Base-by-base conservation (phyloP, 2,113 vertebrate species). In the Chaenogobius annularis region DNA sequence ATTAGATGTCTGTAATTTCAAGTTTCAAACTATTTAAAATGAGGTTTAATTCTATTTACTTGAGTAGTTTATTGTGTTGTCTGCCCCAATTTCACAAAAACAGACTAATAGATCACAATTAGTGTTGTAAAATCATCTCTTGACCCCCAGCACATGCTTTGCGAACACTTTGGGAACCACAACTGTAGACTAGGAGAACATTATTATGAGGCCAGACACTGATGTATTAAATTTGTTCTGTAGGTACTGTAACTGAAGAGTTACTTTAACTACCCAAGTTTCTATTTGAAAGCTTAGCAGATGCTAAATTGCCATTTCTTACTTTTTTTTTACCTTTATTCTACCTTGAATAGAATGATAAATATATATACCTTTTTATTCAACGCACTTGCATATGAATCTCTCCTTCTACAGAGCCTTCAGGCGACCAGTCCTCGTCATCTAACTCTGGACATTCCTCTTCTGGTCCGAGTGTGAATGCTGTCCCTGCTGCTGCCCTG, bases 351-450 rank as follows among this genome's bases (percentile, higher is more conserved):
- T 31, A 62, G 31, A 35, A 40, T 62, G 10, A 14, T 35, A 8
- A 35, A 15, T 26, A 31, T 15, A 6, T 61, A 35, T 14, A 31
- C 7, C 12, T 0, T 31, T 23, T 65, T 64, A 20, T 2, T 15
- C 19, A n/a, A 7, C 12, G 12, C 11, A 65, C 26, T 43, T 22
- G 20, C 26, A 31, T 31, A 37, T 62, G 40, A 37, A 19, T 0
- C 1, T n/a, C 35, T 20, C 20, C 37, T 47, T 78, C 44, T 87
- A 79, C 92, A 99, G 98, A 99, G 88, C 92, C 94, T 87, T 90
- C 95, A 78, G 93, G 94, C 90, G 98, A 98, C 85, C 98, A 97
- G 85, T 92, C 95, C 74, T 75, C 85, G 43, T 67, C 85, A 48
- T 90, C 96, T 81, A 95, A 95, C 88, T 93, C 84, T 22, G 74